Conservation (phyloP, 2,113 vertebrate species). For the Sorex araneus region DNA sequence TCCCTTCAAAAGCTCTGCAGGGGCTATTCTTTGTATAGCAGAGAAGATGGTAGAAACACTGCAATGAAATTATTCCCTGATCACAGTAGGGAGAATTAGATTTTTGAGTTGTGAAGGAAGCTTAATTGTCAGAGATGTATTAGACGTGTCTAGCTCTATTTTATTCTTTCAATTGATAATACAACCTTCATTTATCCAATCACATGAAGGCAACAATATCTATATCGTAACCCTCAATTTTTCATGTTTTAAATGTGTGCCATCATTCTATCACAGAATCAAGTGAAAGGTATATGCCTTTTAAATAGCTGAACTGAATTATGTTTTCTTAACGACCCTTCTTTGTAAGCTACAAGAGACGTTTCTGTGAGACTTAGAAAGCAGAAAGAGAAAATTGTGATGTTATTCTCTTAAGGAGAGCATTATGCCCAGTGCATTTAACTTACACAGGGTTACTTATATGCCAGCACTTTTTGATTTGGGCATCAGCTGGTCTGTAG, state of each 20-base stretch:
- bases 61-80: background rate
- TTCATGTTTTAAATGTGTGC: background rate
- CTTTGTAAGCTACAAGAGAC: background rate
- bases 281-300: background rate
- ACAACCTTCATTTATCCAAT: background rate
- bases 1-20: background rate
- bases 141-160: background rate
- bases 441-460: background rate
- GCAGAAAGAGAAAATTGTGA: background rate
- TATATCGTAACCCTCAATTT: background rate
- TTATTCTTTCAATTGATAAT: background rate
- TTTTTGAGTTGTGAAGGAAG: background rate
- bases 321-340: background rate
- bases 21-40: background rate
- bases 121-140: background rate
- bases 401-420: background rate
- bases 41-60: background rate
- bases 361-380: background rate
- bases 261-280: background rate
- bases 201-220: background rate
- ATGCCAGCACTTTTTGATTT: background rate
- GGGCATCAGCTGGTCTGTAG: background rate
- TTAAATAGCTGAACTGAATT: background rate
- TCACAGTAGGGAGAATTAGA: background rate
- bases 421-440: background rate